These are phyloP conservation scores for Grammomys dolichurus DNA, from an alignment of 2,113 vertebrate species.

Conservation along the genomic window DNA sequence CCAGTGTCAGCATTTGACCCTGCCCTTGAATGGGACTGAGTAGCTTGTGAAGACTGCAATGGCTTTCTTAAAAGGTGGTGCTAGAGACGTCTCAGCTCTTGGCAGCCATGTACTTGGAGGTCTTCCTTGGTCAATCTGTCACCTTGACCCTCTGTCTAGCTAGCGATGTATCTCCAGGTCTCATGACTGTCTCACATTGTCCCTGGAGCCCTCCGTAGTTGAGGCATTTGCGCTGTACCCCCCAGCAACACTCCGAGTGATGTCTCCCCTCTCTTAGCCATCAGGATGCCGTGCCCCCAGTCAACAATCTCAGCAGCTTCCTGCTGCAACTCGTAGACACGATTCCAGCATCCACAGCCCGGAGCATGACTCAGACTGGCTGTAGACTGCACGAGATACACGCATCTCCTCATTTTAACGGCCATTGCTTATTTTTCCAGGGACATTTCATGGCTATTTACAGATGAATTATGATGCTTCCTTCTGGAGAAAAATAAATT, in stretches of 20 bases:
- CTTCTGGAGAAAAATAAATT: background rate
- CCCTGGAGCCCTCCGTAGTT: too few relatives aligned
- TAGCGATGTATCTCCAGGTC: background rate
- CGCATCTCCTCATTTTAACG: background rate
- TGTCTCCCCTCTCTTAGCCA: background rate
- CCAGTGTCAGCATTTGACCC: background rate
- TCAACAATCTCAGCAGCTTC: background rate
- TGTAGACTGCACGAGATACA: background rate
- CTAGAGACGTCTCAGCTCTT: background rate
- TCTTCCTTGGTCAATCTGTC: background rate
- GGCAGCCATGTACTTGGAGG: too few relatives aligned
- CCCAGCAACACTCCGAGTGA: too few relatives aligned
- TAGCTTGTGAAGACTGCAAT: background rate
- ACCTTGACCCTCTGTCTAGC: background rate
- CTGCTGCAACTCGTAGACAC: accelerated
- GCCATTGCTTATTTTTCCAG: background rate
- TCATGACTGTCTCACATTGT: background rate
- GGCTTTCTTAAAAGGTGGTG: background rate
- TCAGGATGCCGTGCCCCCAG: accelerated
- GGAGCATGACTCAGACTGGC: accelerated
- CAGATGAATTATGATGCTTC: too few relatives aligned
- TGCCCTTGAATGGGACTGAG: background rate
- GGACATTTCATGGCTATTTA: background rate
- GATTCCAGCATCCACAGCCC: background rate
- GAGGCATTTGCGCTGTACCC: background rate